These are phyloP conservation scores for Hemibagrus guttatus DNA, from an alignment of 2,797 vertebrate species.

Conservation along the genomic window DNA sequence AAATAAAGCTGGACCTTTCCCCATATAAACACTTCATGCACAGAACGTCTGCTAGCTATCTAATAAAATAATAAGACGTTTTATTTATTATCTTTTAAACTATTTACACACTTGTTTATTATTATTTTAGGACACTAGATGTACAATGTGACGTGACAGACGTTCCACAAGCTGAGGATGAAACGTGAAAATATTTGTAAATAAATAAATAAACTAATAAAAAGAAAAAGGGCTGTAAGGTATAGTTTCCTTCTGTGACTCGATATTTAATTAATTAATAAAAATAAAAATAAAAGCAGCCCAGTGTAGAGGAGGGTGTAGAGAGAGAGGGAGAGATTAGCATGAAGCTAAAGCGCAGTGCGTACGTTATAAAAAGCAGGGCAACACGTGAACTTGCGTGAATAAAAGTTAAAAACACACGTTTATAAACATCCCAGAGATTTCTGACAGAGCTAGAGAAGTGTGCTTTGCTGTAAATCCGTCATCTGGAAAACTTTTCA, in stretches of 20 bases:
- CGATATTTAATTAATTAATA: too few species aligned
- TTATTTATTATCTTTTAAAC: too few species aligned
- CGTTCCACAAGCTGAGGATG: neutral
- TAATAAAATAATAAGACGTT: too few species aligned
- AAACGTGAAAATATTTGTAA: neutral
- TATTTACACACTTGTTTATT: too few species aligned
- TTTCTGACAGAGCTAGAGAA: neutral
- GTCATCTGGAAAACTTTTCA: constrained; percentile 17
- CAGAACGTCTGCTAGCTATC: too few species aligned
- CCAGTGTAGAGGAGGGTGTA: too few species aligned
- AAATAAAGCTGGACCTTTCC: neutral
- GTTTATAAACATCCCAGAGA: neutral
- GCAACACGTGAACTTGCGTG: neutral
- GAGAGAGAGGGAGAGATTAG: neutral
- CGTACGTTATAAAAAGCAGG: neutral
- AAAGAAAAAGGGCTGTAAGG: neutral
- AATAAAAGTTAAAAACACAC: neutral
- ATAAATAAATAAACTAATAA: neutral
- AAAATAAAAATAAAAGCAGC: too few species aligned
- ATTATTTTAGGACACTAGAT: too few species aligned
- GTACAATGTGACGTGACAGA: neutral
- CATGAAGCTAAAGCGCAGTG: neutral
- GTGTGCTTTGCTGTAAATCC: neutral
- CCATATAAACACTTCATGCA: too few species aligned
- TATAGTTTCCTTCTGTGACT: neutral